Evolutionary conservation across 2,888 invertebrate genomes (phyloP), one percentile per base, ranked within the genome.

Genomic region (Volucella inflata): DNA sequence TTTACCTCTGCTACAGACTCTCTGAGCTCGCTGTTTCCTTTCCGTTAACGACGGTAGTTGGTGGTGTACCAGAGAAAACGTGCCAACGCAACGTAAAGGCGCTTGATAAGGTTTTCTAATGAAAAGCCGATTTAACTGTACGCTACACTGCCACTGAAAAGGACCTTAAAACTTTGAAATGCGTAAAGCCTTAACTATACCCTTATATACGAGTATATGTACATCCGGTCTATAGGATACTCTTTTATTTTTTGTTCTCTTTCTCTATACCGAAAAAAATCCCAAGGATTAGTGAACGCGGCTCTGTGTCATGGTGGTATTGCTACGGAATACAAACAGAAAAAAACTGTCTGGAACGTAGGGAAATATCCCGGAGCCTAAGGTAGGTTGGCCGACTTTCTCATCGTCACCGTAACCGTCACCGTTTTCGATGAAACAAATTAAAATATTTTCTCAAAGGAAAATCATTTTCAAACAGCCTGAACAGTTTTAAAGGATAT

Each of bases 111-210:
- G 67, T 68, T 76, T 67, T 55, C 62, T 64, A 70, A 77, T 77
- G 77, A 78, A 78, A 64, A 70, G 55, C 70, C 70, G 77, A 70
- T 64, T 77, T 77, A 70, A 42, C 44, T 48, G 53, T 76, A 60
- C 68, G 60, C 68, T 67, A 53, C 76, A 14, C 38, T 76, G 68
- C 77, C 70, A 55, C 21, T 55, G 70, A 62, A 77, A 77, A 48
- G 55, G 46, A 48, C 70, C 62, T 70, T 42, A 50, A 55, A 68
- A 62, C 16, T 70, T 64, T 38, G 21, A 62, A 76, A 76, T 67
- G 75, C 67, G 75, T 67, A 59, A 68, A 51, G 59, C 59, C 17
- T n/a, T 11, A 6, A 14, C 14, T 57, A 62, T 53, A 21, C 16
- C 51, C 10, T 12, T 46, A 30, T 68, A 55, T 57, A 38, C 8